These are phyloP conservation scores for Hydroisotoma schaefferi DNA, from an alignment of 2,888 invertebrate species.

Conservation along the genomic window DNA sequence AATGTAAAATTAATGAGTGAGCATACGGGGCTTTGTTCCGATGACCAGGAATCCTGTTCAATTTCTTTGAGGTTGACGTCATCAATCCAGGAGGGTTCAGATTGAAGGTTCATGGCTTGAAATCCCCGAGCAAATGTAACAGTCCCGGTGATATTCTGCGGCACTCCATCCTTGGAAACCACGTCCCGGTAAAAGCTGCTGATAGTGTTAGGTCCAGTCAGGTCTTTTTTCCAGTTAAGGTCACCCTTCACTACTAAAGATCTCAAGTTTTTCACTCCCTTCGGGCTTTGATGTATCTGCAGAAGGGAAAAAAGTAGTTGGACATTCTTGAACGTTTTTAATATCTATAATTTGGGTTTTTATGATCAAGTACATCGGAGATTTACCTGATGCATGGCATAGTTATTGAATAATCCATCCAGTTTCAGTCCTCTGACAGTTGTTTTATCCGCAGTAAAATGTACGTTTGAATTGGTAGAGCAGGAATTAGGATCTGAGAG, in stretches of 20 bases:
- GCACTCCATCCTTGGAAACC: constrained; percentile 16
- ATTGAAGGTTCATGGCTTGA: neutral
- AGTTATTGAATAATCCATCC: constrained; percentile 10
- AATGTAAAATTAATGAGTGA: too few species aligned
- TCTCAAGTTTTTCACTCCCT: too few species aligned
- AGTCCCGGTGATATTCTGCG: constrained; percentile 25
- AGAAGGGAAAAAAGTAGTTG: too few species aligned
- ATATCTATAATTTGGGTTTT: neutral
- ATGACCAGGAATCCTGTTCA: too few species aligned
- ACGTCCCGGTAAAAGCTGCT: constrained; percentile 32
- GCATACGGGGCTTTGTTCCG: too few species aligned
- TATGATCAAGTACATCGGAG: neutral
- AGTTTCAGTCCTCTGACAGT: constrained; percentile 4
- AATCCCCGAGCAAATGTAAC: constrained; percentile 31
- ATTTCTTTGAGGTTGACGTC: constrained; percentile 32
- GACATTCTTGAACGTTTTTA: too few species aligned
- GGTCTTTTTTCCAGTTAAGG: constrained; percentile 24
- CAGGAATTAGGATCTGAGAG: constrained; percentile 3
- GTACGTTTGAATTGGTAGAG: neutral
- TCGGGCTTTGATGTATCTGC: too few species aligned
- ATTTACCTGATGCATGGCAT: neutral
- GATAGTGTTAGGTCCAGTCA: constrained; percentile 13
- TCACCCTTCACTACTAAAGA: constrained; percentile 25
- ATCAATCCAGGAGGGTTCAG: constrained; percentile 29
- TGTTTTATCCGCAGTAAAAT: constrained; percentile 3